Percentiles rank a stretch among this genome's conserved stretches.
phyloP scores from a whole-genome alignment of 2,888 invertebrate species.

The Lymantria dispar region DNA sequence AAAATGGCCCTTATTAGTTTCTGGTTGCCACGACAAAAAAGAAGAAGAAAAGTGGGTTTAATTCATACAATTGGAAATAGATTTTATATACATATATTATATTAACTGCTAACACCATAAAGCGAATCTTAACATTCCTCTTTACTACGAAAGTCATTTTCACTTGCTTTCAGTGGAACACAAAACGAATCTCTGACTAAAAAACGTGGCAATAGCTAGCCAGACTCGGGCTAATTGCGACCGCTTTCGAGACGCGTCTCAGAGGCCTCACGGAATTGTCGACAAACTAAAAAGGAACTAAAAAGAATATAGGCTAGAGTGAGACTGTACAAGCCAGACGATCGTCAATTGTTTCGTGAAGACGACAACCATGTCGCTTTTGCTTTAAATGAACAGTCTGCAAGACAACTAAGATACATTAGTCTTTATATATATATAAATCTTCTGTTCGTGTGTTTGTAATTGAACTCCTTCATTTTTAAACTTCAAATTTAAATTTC shows the following conservation, averaged over 20 bases:
- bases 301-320: conserved; percentile 46
- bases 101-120: no score
- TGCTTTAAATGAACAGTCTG: conserved; percentile 42
- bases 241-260: conserved; percentile 57
- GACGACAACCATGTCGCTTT: conserved; percentile 24
- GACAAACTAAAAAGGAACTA: conserved; percentile 56
- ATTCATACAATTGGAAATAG: no score
- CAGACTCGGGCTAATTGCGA: conserved; percentile 60
- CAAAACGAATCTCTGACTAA: conserved; percentile 20
- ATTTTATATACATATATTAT: no score
- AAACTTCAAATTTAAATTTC: no score
- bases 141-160: neutral
- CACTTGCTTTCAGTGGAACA: conserved; percentile 4
- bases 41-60: no score
- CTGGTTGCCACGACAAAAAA: no score
- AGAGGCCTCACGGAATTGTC: conserved; percentile 43
- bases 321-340: conserved; percentile 40
- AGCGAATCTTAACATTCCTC: no score
- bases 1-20: no score
- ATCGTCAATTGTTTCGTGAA: conserved; percentile 48
- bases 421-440: no score
- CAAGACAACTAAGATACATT: conserved; percentile 2
- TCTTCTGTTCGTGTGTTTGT: no score
- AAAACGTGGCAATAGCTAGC: conserved; percentile 26
- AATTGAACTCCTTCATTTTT: no score